Percentiles rank a stretch among this genome's conserved stretches.
Evolutionary conservation across 2,888 invertebrate species (phyloP).

Genomic region (Gibbula magus): DNA sequence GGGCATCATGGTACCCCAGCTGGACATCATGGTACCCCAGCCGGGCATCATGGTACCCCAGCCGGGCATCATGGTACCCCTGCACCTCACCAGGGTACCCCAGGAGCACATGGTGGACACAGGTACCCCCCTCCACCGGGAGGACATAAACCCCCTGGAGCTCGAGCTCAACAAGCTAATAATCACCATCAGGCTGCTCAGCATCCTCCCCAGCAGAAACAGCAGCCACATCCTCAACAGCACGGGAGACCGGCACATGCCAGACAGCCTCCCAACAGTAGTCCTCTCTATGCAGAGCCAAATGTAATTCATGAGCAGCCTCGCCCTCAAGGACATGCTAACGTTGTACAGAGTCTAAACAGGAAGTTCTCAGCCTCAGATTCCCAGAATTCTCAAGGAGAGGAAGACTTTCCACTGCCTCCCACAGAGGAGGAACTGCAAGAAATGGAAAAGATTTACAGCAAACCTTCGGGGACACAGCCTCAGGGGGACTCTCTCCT

Average conservation of each 20-base stretch:
- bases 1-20: background rate
- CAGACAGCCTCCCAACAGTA: background rate
- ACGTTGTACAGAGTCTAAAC: constrained; percentile 30
- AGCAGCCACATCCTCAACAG: constrained; percentile 20
- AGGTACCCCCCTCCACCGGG: background rate
- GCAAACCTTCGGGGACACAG: constrained; percentile 47
- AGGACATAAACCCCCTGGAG: background rate
- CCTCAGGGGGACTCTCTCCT: constrained; percentile 28
- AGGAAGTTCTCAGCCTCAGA: constrained; percentile 10
- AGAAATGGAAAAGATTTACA: constrained; percentile 61
- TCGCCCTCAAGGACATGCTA: constrained; percentile 19
- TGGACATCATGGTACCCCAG: background rate
- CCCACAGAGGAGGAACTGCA: constrained; percentile 66
- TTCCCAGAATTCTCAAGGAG: background rate
- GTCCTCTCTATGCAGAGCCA: constrained; percentile 14
- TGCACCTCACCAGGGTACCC: constrained; percentile 1
- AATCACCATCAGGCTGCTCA: constrained; percentile 15
- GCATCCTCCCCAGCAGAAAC: background rate
- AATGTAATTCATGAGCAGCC: background rate
- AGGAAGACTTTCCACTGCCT: constrained; percentile 66
- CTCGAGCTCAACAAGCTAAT: background rate
- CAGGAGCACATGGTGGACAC: background rate
- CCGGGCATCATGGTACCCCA: background rate
- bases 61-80: background rate
- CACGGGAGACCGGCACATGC: constrained; percentile 6